A percentile compares a stretch with the other conserved stretches of the same genome.
phyloP scores from a whole-genome alignment of 2,888 invertebrate species.

The Megaustenia siamemsis region DNA sequence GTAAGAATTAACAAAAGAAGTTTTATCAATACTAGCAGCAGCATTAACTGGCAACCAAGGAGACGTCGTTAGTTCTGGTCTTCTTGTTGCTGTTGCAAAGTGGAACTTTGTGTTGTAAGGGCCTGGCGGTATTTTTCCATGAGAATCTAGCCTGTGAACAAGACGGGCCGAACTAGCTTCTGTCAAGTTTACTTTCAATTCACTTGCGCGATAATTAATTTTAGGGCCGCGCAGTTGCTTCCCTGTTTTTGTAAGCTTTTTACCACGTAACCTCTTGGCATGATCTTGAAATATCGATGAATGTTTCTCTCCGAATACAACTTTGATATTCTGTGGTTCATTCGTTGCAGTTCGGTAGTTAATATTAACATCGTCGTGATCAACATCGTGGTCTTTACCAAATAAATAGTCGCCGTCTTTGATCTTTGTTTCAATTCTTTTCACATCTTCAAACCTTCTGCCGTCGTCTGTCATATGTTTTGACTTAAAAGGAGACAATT shows the following conservation, averaged over 20 bases:
- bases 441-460: background rate
- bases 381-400: background rate
- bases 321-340: background rate
- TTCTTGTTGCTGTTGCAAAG: background rate
- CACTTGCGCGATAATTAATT: too few species aligned
- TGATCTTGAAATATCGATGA: background rate
- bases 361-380: background rate
- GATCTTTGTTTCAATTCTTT: background rate
- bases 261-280: background rate
- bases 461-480: background rate
- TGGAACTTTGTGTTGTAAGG: background rate
- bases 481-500: background rate
- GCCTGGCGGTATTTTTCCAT: background rate
- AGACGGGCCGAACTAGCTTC: background rate
- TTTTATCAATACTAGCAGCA: background rate
- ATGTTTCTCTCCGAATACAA: background rate
- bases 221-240: too few species aligned
- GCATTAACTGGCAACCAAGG: background rate
- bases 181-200: background rate
- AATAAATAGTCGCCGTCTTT: background rate
- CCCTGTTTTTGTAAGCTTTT: too few species aligned
- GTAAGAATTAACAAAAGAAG: background rate
- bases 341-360: background rate
- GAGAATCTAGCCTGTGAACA: too few species aligned
- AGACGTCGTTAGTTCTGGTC: background rate